Evolutionary conservation across 2,888 invertebrate species (phyloP), one percentile per base, ranked within the genome.

Genomic region (Brachylomia viminalis): DNA sequence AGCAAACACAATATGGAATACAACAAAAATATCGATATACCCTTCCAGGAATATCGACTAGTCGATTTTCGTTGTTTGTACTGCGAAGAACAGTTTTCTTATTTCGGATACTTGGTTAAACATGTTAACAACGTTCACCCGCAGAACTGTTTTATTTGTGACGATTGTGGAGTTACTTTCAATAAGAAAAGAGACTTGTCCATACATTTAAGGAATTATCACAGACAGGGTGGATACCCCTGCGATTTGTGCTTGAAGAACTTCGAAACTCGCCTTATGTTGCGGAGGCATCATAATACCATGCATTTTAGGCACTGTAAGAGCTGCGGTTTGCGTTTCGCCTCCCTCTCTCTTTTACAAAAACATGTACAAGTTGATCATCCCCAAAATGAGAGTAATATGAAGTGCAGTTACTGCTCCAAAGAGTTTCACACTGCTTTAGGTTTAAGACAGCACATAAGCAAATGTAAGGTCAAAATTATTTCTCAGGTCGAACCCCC

Each of bases 41-140:
- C 92, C 0, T 90, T 93, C 33, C 92, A 94, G 71, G 92, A 93
- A 59, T 96, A 95, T 81, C 91, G 93, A 47, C 80, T 96, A 27
- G 76, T 84, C 0, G 94, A 95, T 85, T 91, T 92, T 47, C 88
- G 88, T 2, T 96, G 96, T 81, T 80, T 93, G 27, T 83, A 89
- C 17, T 96, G 96, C 69, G 92, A 92, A 0, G 89, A 93, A 71
- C 90, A 91, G 68, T 95, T 95, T 62, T 84, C 90, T 0, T 92
- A 93, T 58, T 96, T 95, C 68, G 92, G 92, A 0, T 90, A 91
- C 78, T 88, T 96, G n/a, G 90, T 93, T 5, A 91, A 88, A 56
- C 96, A 96, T 74, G 93, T 94, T 0, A 95, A 94, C 52, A 90
- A 87, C 0, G 82, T 79, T 17, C 96, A 96, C 81, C 92, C 94